Evolutionary conservation across 2,888 invertebrate genomes (phyloP).

Genomic region (Agrilus biguttatus): DNA sequence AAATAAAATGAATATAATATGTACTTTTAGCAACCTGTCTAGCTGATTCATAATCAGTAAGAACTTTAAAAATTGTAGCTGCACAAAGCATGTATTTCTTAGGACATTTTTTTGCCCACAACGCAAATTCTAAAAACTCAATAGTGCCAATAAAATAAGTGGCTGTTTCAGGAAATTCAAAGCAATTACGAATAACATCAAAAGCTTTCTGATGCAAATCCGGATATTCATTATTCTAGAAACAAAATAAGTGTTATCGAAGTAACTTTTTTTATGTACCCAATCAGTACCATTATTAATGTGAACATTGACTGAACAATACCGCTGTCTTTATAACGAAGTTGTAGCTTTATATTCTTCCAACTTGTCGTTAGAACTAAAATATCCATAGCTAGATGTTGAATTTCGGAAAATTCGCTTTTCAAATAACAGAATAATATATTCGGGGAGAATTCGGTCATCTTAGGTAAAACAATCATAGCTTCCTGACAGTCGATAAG

Average conservation of each 20-base stretch:
- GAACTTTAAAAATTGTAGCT: slow-evolving; percentile 3
- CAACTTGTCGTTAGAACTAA: slow-evolving; percentile 2
- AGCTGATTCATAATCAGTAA: not conserved
- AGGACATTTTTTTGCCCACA: slow-evolving; percentile 6
- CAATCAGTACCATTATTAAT: not conserved
- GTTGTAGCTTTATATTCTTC: slow-evolving; percentile 2
- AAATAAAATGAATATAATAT: too few species aligned
- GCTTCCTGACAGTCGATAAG: slow-evolving; percentile 6
- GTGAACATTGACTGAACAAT: slow-evolving; percentile 2
- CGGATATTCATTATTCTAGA: slow-evolving; percentile 1
- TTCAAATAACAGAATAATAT: slow-evolving; percentile 3
- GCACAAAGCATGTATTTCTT: slow-evolving; percentile 4
- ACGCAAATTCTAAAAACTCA: slow-evolving; percentile 6
- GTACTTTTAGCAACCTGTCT: too few species aligned
- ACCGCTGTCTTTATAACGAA: slow-evolving; percentile 1
- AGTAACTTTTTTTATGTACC: too few species aligned
- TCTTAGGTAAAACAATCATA: not conserved
- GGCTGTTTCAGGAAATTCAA: slow-evolving; percentile 4
- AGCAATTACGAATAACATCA: slow-evolving; percentile 2
- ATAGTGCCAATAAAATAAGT: slow-evolving; percentile 4
- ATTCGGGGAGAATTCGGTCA: slow-evolving; percentile 3
- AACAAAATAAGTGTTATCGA: too few species aligned
- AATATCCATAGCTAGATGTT: slow-evolving; percentile 1
- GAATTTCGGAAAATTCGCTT: slow-evolving; percentile 3
- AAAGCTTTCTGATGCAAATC: slow-evolving; percentile 5